Conservation (phyloP, 2,113 vertebrate species). For the Apteryx owenii region DNA sequence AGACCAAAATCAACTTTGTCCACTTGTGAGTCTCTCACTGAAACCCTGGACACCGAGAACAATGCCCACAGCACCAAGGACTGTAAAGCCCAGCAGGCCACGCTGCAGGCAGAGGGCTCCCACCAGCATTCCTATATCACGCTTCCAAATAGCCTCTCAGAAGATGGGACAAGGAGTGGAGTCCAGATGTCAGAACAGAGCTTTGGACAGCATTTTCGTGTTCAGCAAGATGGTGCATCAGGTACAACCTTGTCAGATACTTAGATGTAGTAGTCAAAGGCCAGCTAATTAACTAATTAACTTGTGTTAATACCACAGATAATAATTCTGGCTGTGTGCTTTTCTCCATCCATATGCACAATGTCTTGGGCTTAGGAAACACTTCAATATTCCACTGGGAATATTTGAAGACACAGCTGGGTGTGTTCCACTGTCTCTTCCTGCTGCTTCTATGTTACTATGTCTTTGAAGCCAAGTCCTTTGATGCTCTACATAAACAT, state of each 20-base stretch:
- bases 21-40: slow-evolving; percentile 76
- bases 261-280: neutral
- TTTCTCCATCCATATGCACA: neutral
- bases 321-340: neutral
- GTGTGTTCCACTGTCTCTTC: neutral
- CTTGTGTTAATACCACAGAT: neutral
- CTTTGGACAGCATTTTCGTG: slow-evolving; percentile 75
- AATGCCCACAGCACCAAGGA: slow-evolving; percentile 49
- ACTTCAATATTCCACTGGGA: neutral
- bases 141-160: slow-evolving; percentile 12
- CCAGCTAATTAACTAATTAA: neutral
- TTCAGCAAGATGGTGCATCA: slow-evolving; percentile 76
- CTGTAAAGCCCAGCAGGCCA: neutral
- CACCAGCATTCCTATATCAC: slow-evolving; percentile 63
- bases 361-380: neutral
- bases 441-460: neutral
- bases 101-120: slow-evolving; percentile 33
- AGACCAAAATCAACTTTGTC: slow-evolving; percentile 81
- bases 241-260: slow-evolving; percentile 53
- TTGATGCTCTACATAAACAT: neutral
- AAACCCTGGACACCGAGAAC: slow-evolving; percentile 66
- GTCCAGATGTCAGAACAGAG: slow-evolving; percentile 37
- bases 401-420: neutral
- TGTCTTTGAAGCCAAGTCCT: neutral
- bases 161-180: slow-evolving; percentile 17